Evolutionary conservation across 1,140 invertebrate genomes (phyloP).

Genomic region (Schlechtendalia chinensis): DNA sequence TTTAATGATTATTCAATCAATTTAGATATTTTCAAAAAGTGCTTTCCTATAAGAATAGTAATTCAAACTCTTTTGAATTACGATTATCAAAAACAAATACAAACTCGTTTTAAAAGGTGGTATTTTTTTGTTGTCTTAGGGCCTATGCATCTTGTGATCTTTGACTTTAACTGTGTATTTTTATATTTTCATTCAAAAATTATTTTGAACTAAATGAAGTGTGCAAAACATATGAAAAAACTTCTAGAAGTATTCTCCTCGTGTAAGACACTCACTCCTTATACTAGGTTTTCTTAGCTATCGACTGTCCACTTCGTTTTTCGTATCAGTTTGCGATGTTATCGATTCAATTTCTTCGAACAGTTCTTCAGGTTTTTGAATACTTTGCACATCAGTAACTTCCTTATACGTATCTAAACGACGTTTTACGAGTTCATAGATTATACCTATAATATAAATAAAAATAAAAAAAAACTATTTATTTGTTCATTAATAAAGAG

Average conservation of each 20-base stretch:
- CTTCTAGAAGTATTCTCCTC: neutral
- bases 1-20: no score
- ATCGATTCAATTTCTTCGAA: slow-evolving; percentile 21
- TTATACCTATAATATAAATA: neutral
- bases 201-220: neutral
- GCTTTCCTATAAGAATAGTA: no score
- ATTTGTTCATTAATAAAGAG: no score
- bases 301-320: neutral
- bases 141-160: no score
- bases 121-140: no score
- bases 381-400: neutral
- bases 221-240: no score
- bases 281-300: neutral
- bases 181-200: neutral
- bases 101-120: no score
- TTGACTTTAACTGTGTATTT: no score
- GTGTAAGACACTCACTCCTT: neutral
- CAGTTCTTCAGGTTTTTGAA: slow-evolving; percentile 2
- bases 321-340: neutral
- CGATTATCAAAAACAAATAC: no score
- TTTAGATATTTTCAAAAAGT: no score
- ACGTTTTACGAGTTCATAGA: neutral
- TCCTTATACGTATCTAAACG: neutral
- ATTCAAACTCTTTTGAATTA: no score
- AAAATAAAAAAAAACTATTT: neutral